Evolutionary conservation across 2,888 invertebrate genomes (phyloP).

Genomic region (Xanthostigma xanthostigma): DNA sequence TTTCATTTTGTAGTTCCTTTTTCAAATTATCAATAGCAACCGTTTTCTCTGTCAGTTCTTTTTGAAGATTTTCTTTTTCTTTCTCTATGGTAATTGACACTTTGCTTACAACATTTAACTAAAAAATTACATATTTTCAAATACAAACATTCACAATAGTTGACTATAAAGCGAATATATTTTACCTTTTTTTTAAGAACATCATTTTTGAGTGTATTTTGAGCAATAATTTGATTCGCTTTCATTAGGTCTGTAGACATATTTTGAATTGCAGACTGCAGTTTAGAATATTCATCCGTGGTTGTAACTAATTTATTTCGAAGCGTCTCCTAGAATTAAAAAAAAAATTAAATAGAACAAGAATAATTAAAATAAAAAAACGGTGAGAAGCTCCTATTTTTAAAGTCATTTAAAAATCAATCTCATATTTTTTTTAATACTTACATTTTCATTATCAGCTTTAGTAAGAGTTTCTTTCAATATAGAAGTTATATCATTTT

Average conservation of each 20-base stretch:
- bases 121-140: neutral
- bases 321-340: neutral
- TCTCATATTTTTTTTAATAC: neutral
- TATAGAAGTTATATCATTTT: slow-evolving; percentile 1
- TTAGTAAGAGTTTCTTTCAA: neutral
- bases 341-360: neutral
- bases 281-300: slow-evolving; percentile 1
- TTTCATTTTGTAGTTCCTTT: too few species aligned
- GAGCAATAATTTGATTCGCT: slow-evolving; percentile 6
- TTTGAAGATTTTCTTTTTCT: neutral
- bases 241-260: slow-evolving; percentile 1
- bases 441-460: neutral
- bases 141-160: too few species aligned
- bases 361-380: too few species aligned
- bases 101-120: slow-evolving; percentile 1
- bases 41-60: neutral
- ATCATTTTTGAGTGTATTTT: slow-evolving; percentile 1
- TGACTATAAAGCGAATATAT: too few species aligned
- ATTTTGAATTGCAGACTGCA: slow-evolving; percentile 2
- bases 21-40: too few species aligned
- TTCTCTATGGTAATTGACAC: slow-evolving; percentile 4
- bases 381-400: neutral
- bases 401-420: neutral
- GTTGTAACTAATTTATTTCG: neutral
- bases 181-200: slow-evolving; percentile 4